Evolutionary conservation across 2,888 invertebrate species (phyloP), one percentile per base, ranked within the genome.

Genomic region (Strigamia maritima): DNA sequence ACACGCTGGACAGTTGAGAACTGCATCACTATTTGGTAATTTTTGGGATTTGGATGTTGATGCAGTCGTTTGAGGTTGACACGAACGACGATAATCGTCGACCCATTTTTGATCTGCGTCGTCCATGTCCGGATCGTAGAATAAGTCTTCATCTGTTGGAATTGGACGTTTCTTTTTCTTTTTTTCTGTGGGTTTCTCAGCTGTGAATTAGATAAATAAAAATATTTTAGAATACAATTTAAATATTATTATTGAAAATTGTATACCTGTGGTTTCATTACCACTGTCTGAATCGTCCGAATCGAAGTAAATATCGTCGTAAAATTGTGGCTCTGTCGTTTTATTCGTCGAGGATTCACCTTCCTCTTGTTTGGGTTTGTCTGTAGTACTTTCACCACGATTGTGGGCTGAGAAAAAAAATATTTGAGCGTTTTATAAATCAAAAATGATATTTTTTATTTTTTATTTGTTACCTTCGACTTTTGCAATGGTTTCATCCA

Each of bases 1-100:
- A 83, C 90, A 90, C 4, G 89, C 88, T 16, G 90, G 90, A 83
- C 90, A 90, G 83, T 89, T 89, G 16, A 90, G 84, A 16, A 89
- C 87, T 8, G 89, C 89, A 85, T 90, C 90, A 83, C 87, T 88
- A 49, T 82, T 85, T 1, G 87, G 86, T 14, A 86, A 82, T 3
- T 81, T 82, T 75, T 83, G 83, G 31, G 80, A 65, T 40, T 77
- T 31, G 8, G 24, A 19, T 22, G 3, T 22, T n/a, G 26, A 19
- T 70, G 77, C 65, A 10, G 19, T 24, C 49, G 54, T 22, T 24
- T 79, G 65, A 0, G 79, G 81, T 80, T 83, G 84, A 82, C 86
- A 85, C 12, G 83, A 82, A 75, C 84, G 82, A 49, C 88, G 81
- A 80, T 86, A 84, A n/a, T 83, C 83, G 81, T 88, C 86, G 26